These are phyloP conservation scores for Smithornis capensis DNA, from an alignment of 2,113 vertebrate species.

Conservation along the genomic window DNA sequence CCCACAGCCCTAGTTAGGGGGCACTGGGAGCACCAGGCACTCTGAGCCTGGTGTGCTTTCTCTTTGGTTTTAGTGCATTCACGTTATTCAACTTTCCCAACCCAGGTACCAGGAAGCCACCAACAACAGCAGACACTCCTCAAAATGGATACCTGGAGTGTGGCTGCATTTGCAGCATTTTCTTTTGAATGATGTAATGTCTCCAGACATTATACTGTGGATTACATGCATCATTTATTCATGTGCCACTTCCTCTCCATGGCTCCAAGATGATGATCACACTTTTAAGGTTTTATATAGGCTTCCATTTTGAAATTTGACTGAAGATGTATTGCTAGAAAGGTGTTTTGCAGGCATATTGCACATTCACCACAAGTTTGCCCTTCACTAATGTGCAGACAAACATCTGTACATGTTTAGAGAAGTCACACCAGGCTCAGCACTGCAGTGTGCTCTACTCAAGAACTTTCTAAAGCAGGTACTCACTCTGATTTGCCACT, in stretches of 20 bases:
- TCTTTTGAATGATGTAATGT: neutral
- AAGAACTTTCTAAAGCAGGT: neutral
- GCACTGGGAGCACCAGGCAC: neutral
- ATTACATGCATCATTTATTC: neutral
- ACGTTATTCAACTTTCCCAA: neutral
- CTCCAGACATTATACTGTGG: neutral
- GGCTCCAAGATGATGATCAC: neutral
- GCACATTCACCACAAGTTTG: neutral
- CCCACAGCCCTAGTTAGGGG: accelerated
- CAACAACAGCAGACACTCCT: neutral
- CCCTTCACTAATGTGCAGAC: neutral
- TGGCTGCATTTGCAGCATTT: neutral
- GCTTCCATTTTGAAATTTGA: neutral
- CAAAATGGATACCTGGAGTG: neutral
- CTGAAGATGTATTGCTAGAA: neutral
- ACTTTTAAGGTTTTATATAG: neutral
- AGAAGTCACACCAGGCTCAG: neutral
- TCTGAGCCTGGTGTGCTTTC: accelerated
- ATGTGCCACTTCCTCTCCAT: accelerated
- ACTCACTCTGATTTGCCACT: slow-evolving; percentile 91
- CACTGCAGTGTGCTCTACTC: neutral
- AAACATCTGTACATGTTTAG: neutral
- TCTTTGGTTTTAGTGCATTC: neutral
- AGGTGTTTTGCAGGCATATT: neutral
- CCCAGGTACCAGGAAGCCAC: neutral